Base-by-base conservation (phyloP, 2,797 vertebrate species). In the Peromyscus melanophrys region DNA sequence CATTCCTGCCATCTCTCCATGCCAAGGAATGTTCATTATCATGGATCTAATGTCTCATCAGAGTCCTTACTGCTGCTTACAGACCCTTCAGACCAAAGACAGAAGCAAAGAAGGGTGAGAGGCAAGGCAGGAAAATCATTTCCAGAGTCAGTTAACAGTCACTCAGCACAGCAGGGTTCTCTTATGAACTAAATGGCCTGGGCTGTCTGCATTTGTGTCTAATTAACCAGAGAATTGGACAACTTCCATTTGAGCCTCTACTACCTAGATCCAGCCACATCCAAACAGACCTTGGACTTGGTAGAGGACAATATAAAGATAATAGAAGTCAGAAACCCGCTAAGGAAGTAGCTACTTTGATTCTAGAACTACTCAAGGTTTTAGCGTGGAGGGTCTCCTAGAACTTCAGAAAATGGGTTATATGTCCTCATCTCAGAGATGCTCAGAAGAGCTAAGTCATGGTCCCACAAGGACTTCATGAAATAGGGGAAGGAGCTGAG, bases 21-120 rank as follows among this genome's bases (percentile, higher is more conserved):
- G 76, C 77, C 92, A 97, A 94, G 34, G 55, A 89, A 92, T 61
- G 80, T 55, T 94, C 40, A 94, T 87, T 93, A 89, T 52, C 37
- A 89, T 31, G 63, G 83, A n/a, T 55, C 83, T 11, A 49, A 40
- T 52, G 87, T 83, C 52, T 94, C 87, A 71, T 63, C 59, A 67
- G 59, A 73, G 49, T 83, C 81, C 29, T 81, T 95, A 96, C 71
- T 94, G 57, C 37, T 29, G 25, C 90, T 92, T 86, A 92, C n/a
- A 86, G 78, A 93, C 82, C 19, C 43, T 80, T 61, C 37, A 69
- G 69, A 69, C 83, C 92, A 91, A 78, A 92, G 61, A 87, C 34
- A 94, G n/a, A 96, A 46, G 65, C 6, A 76, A 88, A 88, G 86
- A 80, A 85, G 40, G 49, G 25, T 67, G 71, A 88, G 31, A 46